These are phyloP conservation scores for Resseliella maxima DNA, from an alignment of 2,888 invertebrate genomes.

Conservation along the genomic window DNA sequence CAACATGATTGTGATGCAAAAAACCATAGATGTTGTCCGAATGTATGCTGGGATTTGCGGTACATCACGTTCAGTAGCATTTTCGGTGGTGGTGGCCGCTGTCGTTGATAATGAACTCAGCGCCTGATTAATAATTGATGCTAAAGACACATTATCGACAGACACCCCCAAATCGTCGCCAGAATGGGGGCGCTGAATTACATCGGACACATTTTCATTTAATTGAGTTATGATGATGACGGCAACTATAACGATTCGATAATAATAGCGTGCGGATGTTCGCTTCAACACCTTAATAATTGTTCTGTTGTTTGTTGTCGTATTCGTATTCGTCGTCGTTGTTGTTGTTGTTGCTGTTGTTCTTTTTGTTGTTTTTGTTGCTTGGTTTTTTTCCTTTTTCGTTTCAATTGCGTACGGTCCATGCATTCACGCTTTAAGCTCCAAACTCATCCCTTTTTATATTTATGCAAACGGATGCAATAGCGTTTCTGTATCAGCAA, in stretches of 20 bases:
- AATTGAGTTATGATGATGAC: conserved; percentile 61
- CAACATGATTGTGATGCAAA: conserved; percentile 89
- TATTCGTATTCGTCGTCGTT: not conserved
- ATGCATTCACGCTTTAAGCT: not conserved
- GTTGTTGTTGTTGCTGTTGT: not conserved
- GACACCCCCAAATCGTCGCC: conserved; percentile 59
- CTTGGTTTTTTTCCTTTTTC: conserved; percentile 12
- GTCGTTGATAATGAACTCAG: conserved; percentile 55
- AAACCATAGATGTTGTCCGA: conserved; percentile 86
- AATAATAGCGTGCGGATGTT: conserved; percentile 48
- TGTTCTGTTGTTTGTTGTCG: not conserved
- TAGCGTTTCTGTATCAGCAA: not conserved
- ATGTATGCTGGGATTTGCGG: conserved; percentile 85
- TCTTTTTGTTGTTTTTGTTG: not conserved
- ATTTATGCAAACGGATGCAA: not conserved
- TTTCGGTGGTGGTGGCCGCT: conserved; percentile 47
- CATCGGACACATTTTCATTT: conserved; percentile 62
- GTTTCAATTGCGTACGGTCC: conserved; percentile 26
- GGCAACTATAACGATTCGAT: conserved; percentile 38
- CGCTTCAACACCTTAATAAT: conserved; percentile 54
- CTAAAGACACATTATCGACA: conserved; percentile 60
- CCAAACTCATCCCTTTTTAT: not conserved
- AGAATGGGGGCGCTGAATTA: conserved; percentile 61
- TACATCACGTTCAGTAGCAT: conserved; percentile 60
- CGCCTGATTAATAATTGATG: conserved; percentile 57